Evolutionary conservation across 2,797 vertebrate species (phyloP).

Genomic region (Limosa lapponica): DNA sequence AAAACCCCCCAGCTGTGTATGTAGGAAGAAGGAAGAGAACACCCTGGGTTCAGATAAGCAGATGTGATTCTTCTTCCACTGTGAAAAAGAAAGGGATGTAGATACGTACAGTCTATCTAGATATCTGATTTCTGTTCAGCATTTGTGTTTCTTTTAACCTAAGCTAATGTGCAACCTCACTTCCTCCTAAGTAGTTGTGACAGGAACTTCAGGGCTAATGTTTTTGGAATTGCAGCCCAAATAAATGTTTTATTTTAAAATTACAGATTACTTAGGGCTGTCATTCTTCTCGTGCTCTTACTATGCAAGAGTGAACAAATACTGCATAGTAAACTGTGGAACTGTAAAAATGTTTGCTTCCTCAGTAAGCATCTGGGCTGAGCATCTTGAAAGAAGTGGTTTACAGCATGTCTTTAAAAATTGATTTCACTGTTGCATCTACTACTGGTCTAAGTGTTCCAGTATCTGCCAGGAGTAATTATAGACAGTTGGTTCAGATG

Average conservation of each 20-base stretch:
- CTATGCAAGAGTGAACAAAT: conserved; percentile 46
- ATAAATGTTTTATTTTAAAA: conserved; percentile 62
- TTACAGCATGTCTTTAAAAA: conserved; percentile 54
- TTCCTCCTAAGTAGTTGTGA: conserved; percentile 31
- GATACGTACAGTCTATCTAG: not conserved
- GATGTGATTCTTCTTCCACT: not conserved
- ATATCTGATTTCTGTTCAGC: not conserved
- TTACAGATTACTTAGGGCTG: conserved; percentile 46
- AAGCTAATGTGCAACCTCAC: not conserved
- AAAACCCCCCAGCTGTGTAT: not conserved
- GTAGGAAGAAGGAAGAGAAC: not conserved
- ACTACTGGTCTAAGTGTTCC: conserved; percentile 42
- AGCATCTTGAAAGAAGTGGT: conserved; percentile 41
- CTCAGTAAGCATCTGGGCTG: too few relatives aligned
- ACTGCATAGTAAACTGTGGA: not conserved
- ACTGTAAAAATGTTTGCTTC: not conserved
- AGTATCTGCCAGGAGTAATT: conserved; percentile 73
- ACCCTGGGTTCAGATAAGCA: not conserved
- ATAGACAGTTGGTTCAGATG: conserved; percentile 65
- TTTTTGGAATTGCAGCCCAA: conserved; percentile 48
- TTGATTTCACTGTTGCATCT: conserved; percentile 61
- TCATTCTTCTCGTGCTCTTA: conserved; percentile 10
- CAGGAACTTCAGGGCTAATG: conserved; percentile 31
- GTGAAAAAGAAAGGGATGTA: not conserved
- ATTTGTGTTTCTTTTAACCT: not conserved